A percentile compares a stretch with the other conserved stretches of the same genome.
These are phyloP conservation scores for Polyergus mexicanus DNA, from an alignment of 1,140 invertebrate genomes.

Conservation along the genomic window DNA sequence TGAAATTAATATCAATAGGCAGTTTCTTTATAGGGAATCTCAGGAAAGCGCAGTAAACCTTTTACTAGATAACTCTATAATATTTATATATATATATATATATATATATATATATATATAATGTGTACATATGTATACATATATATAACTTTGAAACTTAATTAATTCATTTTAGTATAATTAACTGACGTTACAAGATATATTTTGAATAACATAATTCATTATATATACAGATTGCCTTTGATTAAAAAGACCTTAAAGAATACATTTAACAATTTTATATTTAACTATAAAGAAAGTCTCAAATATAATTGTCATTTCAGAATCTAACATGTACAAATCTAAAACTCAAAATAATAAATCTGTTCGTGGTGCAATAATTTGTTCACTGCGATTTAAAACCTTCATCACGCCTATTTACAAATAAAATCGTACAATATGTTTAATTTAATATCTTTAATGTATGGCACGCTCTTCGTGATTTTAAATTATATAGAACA, in stretches of 20 bases:
- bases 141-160: conserved; percentile 67
- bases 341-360: conserved; percentile 44
- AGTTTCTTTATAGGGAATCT: conserved; percentile 53
- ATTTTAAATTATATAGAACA: conserved; percentile 18
- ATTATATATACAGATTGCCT: conserved; percentile 65
- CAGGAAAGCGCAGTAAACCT: conserved; percentile 67
- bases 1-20: conserved; percentile 70
- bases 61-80: conserved; percentile 64
- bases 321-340: conserved; percentile 40
- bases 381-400: conserved; percentile 15
- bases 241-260: conserved; percentile 24
- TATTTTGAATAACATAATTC: conserved; percentile 70
- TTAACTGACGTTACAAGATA: conserved; percentile 62
- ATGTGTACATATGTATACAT: conserved; percentile 55
- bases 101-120: conserved; percentile 67
- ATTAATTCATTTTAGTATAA: conserved; percentile 49
- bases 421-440: conserved; percentile 47
- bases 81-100: conserved; percentile 63
- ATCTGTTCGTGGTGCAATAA: conserved; percentile 18
- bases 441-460: conserved; percentile 35
- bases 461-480: not conserved
- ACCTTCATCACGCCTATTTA: conserved; percentile 42
- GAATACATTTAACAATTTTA: conserved; percentile 45
- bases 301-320: conserved; percentile 38
- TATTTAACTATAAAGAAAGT: conserved; percentile 25